These are phyloP conservation scores for Thamnophis sirtalis DNA, from an alignment of 2,113 vertebrate genomes.

Conservation along the genomic window DNA sequence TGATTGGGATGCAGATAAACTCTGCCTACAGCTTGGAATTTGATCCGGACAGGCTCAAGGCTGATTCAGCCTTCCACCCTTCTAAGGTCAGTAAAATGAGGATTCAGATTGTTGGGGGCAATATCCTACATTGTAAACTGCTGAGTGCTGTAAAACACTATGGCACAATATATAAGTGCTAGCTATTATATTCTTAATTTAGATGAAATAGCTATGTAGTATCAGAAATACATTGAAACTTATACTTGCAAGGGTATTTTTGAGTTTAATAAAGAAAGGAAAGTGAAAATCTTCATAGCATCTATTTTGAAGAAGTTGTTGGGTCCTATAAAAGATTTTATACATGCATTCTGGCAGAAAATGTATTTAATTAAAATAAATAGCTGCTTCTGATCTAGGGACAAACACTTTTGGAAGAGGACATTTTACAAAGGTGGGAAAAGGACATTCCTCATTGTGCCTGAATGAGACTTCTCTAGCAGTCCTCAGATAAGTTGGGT, in stretches of 20 bases:
- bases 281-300: neutral
- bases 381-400: neutral
- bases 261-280: neutral
- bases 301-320: neutral
- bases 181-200: too few relatives aligned
- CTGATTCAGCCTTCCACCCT: too few relatives aligned
- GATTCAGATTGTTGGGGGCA: too few relatives aligned
- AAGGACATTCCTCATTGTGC: neutral
- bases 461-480: too few relatives aligned
- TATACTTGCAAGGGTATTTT: neutral
- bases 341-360: conserved; percentile 20
- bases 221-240: neutral
- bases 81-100: too few relatives aligned
- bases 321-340: neutral
- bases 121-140: too few relatives aligned
- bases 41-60: too few relatives aligned
- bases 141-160: too few relatives aligned
- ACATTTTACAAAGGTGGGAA: neutral
- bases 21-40: too few relatives aligned
- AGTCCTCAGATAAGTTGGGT: neutral
- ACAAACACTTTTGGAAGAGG: neutral
- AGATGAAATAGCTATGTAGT: too few relatives aligned
- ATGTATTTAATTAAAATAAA: conserved; percentile 10
- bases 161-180: too few relatives aligned
- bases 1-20: too few relatives aligned